Conservation (phyloP, 2,888 invertebrate species). For the Bugulina stolonifera region DNA sequence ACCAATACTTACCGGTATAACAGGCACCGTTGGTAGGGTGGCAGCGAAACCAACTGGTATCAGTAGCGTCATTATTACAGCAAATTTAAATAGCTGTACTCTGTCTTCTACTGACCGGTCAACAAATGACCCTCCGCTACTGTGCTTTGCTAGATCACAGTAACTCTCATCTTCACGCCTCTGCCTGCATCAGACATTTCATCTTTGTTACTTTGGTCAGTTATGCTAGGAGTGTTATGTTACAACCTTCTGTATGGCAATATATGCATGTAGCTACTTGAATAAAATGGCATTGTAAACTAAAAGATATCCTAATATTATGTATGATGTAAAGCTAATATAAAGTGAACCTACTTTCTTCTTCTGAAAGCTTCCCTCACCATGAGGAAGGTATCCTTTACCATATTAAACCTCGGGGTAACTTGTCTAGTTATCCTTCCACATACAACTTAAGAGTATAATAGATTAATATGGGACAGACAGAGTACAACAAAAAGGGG, state of each 20-base stretch:
- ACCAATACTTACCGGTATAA: not conserved
- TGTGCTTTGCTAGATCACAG: not conserved
- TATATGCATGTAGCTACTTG: too few relatives aligned
- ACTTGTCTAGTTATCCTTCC: slow-evolving; percentile 12
- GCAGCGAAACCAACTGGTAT: slow-evolving; percentile 9
- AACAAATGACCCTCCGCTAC: not conserved
- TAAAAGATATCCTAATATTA: too few relatives aligned
- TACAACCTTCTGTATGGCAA: too few relatives aligned
- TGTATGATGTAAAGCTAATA: too few relatives aligned
- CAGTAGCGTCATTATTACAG: not conserved
- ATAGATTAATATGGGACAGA: too few relatives aligned
- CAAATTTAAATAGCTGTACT: not conserved
- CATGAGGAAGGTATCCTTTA: slow-evolving; percentile 3
- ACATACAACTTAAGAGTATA: slow-evolving; percentile 1
- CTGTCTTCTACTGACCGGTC: slow-evolving; percentile 10
- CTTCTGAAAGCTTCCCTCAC: not conserved
- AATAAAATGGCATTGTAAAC: too few relatives aligned
- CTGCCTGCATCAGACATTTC: too few relatives aligned
- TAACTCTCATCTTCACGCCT: not conserved
- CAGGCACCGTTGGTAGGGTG: not conserved
- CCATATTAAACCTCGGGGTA: not conserved
- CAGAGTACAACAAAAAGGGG: too few relatives aligned
- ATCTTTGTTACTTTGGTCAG: too few relatives aligned
- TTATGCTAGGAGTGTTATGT: too few relatives aligned
- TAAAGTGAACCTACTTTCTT: not conserved